phyloP scores from a whole-genome alignment of 1,140 invertebrate genomes.

The Berghia stephanieae region DNA sequence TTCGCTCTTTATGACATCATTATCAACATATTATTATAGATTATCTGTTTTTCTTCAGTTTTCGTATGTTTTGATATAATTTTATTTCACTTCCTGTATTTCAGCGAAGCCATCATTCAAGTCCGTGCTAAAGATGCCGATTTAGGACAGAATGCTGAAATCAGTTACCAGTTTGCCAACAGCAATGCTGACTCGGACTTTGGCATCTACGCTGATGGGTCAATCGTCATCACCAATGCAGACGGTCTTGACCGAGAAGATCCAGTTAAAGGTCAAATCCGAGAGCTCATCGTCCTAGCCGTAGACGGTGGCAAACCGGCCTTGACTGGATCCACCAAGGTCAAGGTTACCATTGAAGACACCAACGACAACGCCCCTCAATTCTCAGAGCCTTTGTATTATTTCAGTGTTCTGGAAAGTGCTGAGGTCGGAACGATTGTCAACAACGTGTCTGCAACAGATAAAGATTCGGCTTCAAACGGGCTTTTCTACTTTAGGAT shows the following conservation, averaged over 20 bases:
- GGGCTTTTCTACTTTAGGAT: conserved; percentile 80
- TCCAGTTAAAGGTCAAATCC: conserved; percentile 68
- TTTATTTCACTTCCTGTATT: too few relatives aligned
- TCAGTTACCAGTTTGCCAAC: conserved; percentile 53
- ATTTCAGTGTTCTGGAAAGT: conserved; percentile 75
- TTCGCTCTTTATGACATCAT: too few relatives aligned
- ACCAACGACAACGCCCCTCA: conserved; percentile 70
- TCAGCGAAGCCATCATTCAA: conserved; percentile 60
- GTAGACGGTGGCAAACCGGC: conserved; percentile 73
- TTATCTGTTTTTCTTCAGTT: too few relatives aligned
- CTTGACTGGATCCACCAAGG: conserved; percentile 46
- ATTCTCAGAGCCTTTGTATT: conserved; percentile 48
- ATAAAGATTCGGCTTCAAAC: conserved; percentile 88
- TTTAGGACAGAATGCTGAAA: conserved; percentile 81
- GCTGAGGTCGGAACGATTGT: conserved; percentile 78
- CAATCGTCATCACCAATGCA: conserved; percentile 36
- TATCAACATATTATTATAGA: too few relatives aligned
- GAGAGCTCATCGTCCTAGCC: conserved; percentile 70
- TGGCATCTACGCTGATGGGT: conserved; percentile 41
- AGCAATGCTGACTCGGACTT: conserved; percentile 71
- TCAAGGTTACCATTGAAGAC: conserved; percentile 73
- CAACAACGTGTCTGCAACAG: conserved; percentile 83
- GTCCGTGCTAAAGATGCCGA: conserved; percentile 84
- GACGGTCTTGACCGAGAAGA: conserved; percentile 59
- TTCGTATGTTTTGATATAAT: too few relatives aligned